Evolutionary conservation across 2,113 vertebrate species (phyloP).

Genomic region (Mustela nigripes): DNA sequence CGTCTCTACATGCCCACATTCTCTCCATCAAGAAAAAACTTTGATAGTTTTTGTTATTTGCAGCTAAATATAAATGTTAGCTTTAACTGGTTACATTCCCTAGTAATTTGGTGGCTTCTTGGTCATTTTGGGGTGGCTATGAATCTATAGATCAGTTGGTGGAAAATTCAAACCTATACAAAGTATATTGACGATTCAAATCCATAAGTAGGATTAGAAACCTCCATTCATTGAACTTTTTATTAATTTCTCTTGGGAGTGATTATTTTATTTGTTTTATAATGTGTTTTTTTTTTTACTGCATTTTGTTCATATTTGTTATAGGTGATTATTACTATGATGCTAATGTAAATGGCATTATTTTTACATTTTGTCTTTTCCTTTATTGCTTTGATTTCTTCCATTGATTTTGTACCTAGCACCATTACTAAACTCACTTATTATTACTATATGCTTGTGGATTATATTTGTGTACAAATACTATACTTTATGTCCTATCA

Average conservation of each 20-base stretch:
- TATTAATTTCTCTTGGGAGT: not conserved
- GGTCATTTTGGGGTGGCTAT: not conserved
- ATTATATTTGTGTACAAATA: not conserved
- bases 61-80: too few relatives aligned
- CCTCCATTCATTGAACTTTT: not conserved
- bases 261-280: not conserved
- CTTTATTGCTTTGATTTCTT: not conserved
- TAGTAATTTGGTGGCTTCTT: not conserved
- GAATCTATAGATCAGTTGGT: not conserved
- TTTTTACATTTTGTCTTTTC: not conserved
- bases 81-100: not conserved
- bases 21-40: not conserved
- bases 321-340: too few relatives aligned
- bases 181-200: not conserved
- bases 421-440: not conserved
- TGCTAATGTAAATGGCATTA: not conserved
- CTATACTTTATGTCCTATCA: not conserved
- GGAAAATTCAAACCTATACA: not conserved
- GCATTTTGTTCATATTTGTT: not conserved
- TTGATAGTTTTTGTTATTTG: not conserved
- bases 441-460: not conserved
- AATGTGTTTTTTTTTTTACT: not conserved
- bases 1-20: rapidly evolving
- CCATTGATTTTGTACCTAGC: not conserved
- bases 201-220: not conserved